Evolutionary conservation across 2,888 invertebrate genomes (phyloP).

Genomic region (Stegana nigrithorax): DNA sequence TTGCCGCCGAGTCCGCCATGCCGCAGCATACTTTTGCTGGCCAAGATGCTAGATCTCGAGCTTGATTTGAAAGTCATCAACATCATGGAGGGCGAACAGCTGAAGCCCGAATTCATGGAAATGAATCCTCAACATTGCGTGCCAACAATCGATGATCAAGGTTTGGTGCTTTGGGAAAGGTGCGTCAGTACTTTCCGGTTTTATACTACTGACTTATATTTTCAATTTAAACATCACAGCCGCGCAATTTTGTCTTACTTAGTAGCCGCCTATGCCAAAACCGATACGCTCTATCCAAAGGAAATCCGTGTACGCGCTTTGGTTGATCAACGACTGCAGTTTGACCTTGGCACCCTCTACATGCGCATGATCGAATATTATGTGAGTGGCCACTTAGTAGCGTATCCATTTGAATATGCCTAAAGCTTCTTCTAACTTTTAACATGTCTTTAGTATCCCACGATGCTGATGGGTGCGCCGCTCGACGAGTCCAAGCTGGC

Average conservation of each 20-base stretch:
- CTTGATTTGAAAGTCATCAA: conserved; percentile 73
- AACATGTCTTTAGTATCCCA: conserved; percentile 65
- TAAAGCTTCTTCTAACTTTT: background rate
- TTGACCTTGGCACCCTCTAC: conserved; percentile 72
- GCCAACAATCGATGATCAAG: conserved; percentile 73
- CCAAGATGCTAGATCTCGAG: conserved; percentile 73
- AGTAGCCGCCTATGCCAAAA: conserved; percentile 73
- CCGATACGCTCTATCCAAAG: conserved; percentile 73
- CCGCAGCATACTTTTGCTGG: conserved; percentile 72
- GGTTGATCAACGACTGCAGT: conserved; percentile 73
- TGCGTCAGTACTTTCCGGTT: conserved; percentile 37
- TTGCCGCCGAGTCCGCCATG: conserved; percentile 73
- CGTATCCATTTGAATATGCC: background rate
- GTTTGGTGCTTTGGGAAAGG: conserved; percentile 71
- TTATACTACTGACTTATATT: too few species aligned
- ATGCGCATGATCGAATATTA: conserved; percentile 71
- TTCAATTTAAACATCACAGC: conserved; percentile 44
- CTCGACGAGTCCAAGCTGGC: conserved; percentile 69
- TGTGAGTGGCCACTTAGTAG: conserved; percentile 67
- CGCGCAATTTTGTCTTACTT: conserved; percentile 73
- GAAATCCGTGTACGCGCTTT: conserved; percentile 72
- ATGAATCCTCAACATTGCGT: conserved; percentile 72
- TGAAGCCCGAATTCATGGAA: conserved; percentile 73
- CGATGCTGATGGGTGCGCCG: conserved; percentile 69
- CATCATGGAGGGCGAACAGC: conserved; percentile 72